Evolutionary conservation across 2,113 vertebrate genomes (phyloP).

Genomic region (Piprites chloris): DNA sequence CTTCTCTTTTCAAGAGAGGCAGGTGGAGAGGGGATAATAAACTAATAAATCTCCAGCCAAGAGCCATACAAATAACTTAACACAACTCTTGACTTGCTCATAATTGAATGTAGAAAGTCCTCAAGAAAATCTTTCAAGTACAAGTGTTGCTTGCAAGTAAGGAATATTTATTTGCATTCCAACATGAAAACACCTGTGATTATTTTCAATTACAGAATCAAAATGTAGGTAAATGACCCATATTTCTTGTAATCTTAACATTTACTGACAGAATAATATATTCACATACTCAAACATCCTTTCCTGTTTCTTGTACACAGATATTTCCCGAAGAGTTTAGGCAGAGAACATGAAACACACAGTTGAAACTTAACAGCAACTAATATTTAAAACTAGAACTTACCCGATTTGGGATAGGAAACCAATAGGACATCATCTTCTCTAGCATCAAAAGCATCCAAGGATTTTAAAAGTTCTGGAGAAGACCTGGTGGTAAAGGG

Average conservation of each 20-base stretch:
- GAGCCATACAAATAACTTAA: neutral
- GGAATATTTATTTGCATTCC: neutral
- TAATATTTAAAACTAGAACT: neutral
- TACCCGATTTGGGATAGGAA: slow-evolving; percentile 80
- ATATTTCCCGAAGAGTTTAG: neutral
- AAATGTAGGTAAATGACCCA: neutral
- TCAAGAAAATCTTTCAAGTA: neutral
- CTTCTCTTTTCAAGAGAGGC: neutral
- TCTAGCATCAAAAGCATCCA: slow-evolving; percentile 70
- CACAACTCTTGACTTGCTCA: neutral
- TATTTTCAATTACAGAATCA: neutral
- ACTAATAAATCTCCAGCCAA: neutral
- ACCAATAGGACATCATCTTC: slow-evolving; percentile 77
- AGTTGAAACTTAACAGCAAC: neutral
- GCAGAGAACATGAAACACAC: neutral
- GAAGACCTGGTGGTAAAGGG: slow-evolving; percentile 69
- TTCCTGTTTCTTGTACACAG: neutral
- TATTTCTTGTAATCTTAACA: neutral
- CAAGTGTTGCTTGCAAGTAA: neutral
- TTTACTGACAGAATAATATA: neutral
- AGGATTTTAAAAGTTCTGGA: slow-evolving; percentile 63
- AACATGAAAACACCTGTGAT: neutral
- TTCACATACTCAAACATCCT: neutral
- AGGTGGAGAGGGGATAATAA: neutral
- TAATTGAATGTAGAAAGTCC: neutral